A percentile compares a stretch with the other conserved stretches of the same genome.
phyloP scores from a whole-genome alignment of 2,888 invertebrate species.

The Amblyjoppa fuscipennis region DNA sequence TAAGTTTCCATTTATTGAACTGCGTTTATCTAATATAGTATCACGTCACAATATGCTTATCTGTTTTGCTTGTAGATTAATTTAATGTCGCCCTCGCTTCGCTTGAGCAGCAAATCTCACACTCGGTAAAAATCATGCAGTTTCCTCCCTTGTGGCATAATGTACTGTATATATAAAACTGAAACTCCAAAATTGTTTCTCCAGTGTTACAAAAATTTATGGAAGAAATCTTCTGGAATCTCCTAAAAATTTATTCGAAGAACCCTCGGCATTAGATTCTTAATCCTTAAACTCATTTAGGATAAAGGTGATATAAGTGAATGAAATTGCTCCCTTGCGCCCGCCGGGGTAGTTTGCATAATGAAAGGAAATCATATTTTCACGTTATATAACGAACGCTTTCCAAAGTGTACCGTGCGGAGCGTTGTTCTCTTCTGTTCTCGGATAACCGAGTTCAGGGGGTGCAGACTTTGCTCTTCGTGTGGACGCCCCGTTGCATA shows the following conservation, averaged over 20 bases:
- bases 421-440: constrained; percentile 12
- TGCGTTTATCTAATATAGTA: too few species aligned
- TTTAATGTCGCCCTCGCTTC: too few species aligned
- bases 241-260: background rate
- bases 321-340: background rate
- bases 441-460: constrained; percentile 15
- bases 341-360: background rate
- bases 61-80: too few species aligned
- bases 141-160: background rate
- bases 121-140: too few species aligned
- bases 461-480: constrained; percentile 43
- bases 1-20: too few species aligned
- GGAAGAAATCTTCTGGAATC: background rate
- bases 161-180: background rate
- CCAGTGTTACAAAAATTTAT: background rate
- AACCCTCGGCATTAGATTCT: background rate
- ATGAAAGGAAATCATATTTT: constrained; percentile 28
- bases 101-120: too few species aligned
- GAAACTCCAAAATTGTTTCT: background rate
- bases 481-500: constrained; percentile 46
- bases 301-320: background rate
- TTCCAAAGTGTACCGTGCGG: background rate
- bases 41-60: too few species aligned
- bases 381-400: constrained; percentile 12
- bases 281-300: constrained; percentile 5